phyloP scores from a whole-genome alignment of 2,888 invertebrate species.

The Troides aeacus region DNA sequence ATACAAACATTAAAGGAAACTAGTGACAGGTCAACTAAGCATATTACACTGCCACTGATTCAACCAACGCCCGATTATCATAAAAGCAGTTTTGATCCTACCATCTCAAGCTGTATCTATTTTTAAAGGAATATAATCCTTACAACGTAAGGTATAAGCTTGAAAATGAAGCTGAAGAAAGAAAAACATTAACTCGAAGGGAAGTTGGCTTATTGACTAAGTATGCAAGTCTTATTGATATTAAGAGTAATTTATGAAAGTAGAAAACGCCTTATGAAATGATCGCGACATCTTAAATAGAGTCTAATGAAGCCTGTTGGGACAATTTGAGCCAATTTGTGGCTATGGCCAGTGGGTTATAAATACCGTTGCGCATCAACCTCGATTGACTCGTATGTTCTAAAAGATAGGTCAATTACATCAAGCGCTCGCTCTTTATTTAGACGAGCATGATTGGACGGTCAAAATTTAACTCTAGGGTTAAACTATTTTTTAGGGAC shows the following conservation, averaged over 20 bases:
- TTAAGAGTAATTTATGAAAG: conserved; percentile 29
- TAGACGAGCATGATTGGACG: conserved; percentile 5
- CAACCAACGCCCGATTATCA: conserved; percentile 15
- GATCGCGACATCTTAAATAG: conserved; percentile 45
- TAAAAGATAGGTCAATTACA: conserved; percentile 52
- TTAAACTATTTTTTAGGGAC: background rate
- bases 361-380: conserved; percentile 49
- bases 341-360: conserved; percentile 55
- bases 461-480: background rate
- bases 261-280: conserved; percentile 30
- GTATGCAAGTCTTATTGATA: conserved; percentile 19
- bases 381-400: conserved; percentile 46
- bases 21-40: no score
- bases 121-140: conserved; percentile 4
- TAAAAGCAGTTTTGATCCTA: conserved; percentile 12
- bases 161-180: background rate
- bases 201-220: conserved; percentile 21
- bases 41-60: conserved; percentile 12
- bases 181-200: conserved; percentile 9
- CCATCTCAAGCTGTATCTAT: conserved; percentile 10
- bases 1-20: no score
- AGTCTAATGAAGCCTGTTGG: conserved; percentile 63
- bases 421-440: conserved; percentile 36
- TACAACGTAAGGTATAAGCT: background rate
- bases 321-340: conserved; percentile 65